Evolutionary conservation across 2,888 invertebrate genomes (phyloP).

Genomic region (Drosophila mulleri): DNA sequence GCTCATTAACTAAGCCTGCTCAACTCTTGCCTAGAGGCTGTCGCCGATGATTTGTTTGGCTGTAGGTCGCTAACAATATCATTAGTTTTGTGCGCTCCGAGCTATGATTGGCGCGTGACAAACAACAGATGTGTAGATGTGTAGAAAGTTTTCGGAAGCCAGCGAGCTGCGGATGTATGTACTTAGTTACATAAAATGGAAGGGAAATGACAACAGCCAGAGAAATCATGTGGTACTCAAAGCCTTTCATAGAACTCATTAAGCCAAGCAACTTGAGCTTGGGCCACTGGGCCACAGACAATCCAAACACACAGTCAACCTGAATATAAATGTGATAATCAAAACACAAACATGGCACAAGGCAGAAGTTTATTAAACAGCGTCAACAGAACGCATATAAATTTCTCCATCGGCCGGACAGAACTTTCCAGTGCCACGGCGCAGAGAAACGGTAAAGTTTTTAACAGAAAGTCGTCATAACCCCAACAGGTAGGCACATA

Average conservation of each 20-base stretch:
- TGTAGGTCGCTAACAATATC: constrained; percentile 24
- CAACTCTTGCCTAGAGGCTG: constrained; percentile 28
- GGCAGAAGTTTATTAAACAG: constrained; percentile 39
- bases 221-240: constrained; percentile 2
- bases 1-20: constrained; percentile 59
- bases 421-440: constrained; percentile 58
- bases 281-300: constrained; percentile 6
- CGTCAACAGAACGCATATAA: constrained; percentile 40
- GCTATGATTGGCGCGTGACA: constrained; percentile 47
- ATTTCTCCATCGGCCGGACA: constrained; percentile 45
- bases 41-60: constrained; percentile 41
- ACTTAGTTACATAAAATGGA: constrained; percentile 5
- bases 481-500: constrained; percentile 24
- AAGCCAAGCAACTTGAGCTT: constrained; percentile 17
- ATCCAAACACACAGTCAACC: constrained; percentile 29
- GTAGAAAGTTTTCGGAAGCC: constrained; percentile 42
- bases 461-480: constrained; percentile 49
- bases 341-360: constrained; percentile 60
- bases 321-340: constrained; percentile 70
- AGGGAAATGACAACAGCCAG: constrained; percentile 3
- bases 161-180: constrained; percentile 11
- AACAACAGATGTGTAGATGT: not conserved
- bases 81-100: constrained; percentile 33
- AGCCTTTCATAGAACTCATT: constrained; percentile 37
- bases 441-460: constrained; percentile 41